These are phyloP conservation scores for Tiphia femorata DNA, from an alignment of 2,888 invertebrate genomes.

Conservation along the genomic window DNA sequence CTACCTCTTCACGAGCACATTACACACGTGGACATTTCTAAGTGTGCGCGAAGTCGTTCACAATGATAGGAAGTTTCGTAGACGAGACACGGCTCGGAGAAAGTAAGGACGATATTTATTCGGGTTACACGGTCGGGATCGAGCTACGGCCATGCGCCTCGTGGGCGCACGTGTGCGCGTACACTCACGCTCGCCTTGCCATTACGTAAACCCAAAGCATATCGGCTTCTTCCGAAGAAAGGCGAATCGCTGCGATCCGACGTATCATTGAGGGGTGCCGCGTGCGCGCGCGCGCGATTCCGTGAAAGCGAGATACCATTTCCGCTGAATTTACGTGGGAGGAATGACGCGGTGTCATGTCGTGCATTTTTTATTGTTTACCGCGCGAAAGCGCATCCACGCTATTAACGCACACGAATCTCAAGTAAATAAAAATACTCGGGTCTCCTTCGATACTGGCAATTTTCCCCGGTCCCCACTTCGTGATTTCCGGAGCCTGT, in stretches of 20 bases:
- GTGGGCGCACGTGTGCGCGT: conserved; percentile 3
- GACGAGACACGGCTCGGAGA: conserved; percentile 38
- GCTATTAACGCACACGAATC: no score
- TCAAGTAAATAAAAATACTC: no score
- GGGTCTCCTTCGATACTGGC: no score
- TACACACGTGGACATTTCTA: not conserved
- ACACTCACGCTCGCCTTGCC: not conserved
- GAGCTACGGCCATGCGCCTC: conserved; percentile 9
- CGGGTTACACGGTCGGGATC: conserved; percentile 34
- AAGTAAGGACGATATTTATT: conserved; percentile 55
- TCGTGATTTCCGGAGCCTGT: no score
- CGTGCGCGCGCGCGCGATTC: conserved; percentile 11
- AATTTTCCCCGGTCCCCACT: no score
- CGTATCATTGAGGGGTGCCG: conserved; percentile 12
- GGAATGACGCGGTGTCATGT: conserved; percentile 33
- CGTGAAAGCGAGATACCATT: conserved; percentile 27
- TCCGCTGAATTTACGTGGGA: no score
- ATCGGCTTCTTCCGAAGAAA: conserved; percentile 6
- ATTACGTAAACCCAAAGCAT: conserved; percentile 18
- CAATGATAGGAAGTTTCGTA: conserved; percentile 33
- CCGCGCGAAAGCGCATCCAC: no score
- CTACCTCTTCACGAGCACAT: not conserved
- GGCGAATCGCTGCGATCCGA: not conserved
- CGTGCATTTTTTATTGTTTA: no score
- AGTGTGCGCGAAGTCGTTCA: not conserved